Evolutionary conservation across 2,113 vertebrate genomes (phyloP), one percentile per base, ranked within the genome.

Genomic region (Tupaia tana): DNA sequence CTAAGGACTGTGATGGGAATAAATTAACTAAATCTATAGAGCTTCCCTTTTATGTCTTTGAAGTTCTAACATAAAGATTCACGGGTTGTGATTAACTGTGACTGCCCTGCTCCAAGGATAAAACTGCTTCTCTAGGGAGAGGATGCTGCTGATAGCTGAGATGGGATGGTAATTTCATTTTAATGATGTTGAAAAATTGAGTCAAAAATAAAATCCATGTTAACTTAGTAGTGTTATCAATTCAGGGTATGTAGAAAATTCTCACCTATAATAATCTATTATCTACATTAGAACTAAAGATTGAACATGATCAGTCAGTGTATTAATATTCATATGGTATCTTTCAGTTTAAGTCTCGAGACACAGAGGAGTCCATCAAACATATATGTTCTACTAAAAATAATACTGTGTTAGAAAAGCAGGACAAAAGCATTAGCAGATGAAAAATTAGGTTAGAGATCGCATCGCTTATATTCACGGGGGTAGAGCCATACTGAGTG

Each of bases 111-210:
- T 90, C 77, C 56, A 86, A 87, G 91, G 83, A 96, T 96, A 97
- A 91, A 78, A 96, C n/a, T 86, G 25, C 66, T 34, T 75, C 94
- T 96, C 90, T 31, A 43, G 43, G 61, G 89, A 84, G 69, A 94
- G 58, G 66, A 86, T 85, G 81, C 95, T 91, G 18, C 66, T 80
- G 82, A 91, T 59, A 75, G 87, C 0, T 84, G n/a, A 92, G 56
- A 80, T 24, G 94, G 94, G 93, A 71, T 74, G 66, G 77, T 98
- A 96, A 97, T 97, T 98, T 96, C 18, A 95, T 96, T 97, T 98
- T 98, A 98, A 97, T 96, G 79, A 97, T 94, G 92, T 2, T 73
- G 96, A 97, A 97, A 96, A 97, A 93, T 11, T 24, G 86, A 96
- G 95, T 86, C 43, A 96, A 93, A 95, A 97, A 91, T n/a, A 70